Percentiles rank a stretch among this genome's conserved stretches.
phyloP scores from a whole-genome alignment of 2,888 invertebrate genomes.

The Ormyrus pomaceus region DNA sequence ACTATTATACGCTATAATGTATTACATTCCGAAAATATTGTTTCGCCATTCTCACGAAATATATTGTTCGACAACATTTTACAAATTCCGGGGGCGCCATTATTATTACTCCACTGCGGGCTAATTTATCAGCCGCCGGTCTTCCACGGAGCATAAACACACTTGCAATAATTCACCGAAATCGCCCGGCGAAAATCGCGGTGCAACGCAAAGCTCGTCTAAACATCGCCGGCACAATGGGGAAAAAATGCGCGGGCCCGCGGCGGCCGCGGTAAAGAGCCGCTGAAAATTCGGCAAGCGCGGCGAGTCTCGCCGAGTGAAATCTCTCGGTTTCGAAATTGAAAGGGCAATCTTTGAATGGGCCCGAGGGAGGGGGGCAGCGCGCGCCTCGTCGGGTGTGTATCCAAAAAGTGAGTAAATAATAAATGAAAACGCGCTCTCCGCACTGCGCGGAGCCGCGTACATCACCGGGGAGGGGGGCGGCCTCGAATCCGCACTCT shows the following conservation, averaged over 20 bases:
- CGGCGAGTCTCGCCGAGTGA: neutral
- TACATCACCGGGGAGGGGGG: conserved; percentile 5
- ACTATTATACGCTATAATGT: too few species aligned
- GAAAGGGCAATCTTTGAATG: conserved; percentile 31
- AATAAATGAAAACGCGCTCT: conserved; percentile 38
- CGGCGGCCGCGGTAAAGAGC: neutral
- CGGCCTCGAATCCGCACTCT: neutral
- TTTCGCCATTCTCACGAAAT: too few species aligned
- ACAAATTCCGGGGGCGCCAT: too few species aligned
- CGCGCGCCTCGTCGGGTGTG: neutral
- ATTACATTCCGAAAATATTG: too few species aligned
- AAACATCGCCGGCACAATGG: too few species aligned
- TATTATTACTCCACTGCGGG: too few species aligned
- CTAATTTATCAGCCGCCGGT: too few species aligned
- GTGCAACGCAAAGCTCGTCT: too few species aligned
- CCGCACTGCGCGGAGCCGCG: neutral
- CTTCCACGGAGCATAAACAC: too few species aligned
- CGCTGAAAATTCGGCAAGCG: neutral
- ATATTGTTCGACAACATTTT: too few species aligned
- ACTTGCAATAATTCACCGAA: too few species aligned
- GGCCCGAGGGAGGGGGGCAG: neutral
- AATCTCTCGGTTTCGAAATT: conserved; percentile 5
- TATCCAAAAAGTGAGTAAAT: conserved; percentile 36
- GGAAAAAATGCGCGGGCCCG: neutral
- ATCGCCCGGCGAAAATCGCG: too few species aligned